Percentiles rank a stretch among this genome's conserved stretches.
Conservation (phyloP, 2,888 invertebrate genomes). For the Tridacna gigas region DNA sequence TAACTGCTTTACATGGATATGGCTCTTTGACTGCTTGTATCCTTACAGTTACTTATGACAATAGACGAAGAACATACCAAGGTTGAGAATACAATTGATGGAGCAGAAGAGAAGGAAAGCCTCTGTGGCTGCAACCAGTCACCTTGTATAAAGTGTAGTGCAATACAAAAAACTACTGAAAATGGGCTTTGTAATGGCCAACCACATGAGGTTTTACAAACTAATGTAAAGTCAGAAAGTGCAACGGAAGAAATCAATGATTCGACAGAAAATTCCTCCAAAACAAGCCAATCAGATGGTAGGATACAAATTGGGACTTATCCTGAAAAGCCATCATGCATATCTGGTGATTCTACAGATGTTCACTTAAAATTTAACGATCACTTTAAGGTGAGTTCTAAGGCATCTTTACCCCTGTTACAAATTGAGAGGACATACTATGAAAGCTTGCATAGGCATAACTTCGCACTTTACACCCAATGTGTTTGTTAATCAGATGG, state of each 20-base stretch:
- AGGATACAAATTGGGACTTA: neutral
- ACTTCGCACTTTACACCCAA: no score
- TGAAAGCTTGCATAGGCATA: no score
- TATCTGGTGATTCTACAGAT: neutral
- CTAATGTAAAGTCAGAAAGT: constrained; percentile 24
- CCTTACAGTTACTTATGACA: constrained; percentile 27
- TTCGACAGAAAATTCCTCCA: neutral
- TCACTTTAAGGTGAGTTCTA: constrained; percentile 34
- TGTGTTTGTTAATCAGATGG: no score
- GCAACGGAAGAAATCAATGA: neutral
- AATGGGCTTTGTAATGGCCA: neutral
- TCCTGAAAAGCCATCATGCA: neutral
- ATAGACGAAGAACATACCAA: constrained; percentile 3
- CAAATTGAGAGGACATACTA: no score
- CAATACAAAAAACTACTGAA: neutral
- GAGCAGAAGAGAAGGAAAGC: neutral
- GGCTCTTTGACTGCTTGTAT: no score
- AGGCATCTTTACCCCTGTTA: no score
- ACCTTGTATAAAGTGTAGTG: neutral
- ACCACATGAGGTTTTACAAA: constrained; percentile 4
- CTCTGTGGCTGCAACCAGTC: neutral
- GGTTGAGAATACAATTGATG: neutral
- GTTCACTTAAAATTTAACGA: constrained; percentile 35
- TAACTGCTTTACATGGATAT: no score
- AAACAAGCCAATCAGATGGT: neutral